Evolutionary conservation across 2,113 vertebrate species (phyloP).

Genomic region (Pelobates fuscus): DNA sequence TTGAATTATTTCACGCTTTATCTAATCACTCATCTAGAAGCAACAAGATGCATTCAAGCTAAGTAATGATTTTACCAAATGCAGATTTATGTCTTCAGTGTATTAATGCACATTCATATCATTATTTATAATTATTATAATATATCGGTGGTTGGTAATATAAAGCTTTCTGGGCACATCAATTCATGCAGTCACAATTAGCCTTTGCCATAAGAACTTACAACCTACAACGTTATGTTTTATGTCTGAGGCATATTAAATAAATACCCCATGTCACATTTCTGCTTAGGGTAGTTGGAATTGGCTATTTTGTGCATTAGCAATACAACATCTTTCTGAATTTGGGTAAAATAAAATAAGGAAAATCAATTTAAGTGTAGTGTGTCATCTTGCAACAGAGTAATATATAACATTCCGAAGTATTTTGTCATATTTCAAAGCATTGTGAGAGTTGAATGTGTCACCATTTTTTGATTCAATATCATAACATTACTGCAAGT

Average conservation of each 20-base stretch:
- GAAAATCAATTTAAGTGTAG: too few relatives aligned
- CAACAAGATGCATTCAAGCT: conserved; percentile 6
- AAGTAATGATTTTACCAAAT: conserved; percentile 5
- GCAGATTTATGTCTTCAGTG: not conserved
- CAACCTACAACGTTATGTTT: not conserved
- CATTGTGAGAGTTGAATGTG: too few relatives aligned
- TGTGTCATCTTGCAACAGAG: too few relatives aligned
- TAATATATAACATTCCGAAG: too few relatives aligned
- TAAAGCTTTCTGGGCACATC: not conserved
- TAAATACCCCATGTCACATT: not conserved
- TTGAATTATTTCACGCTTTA: not conserved
- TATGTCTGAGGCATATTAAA: not conserved
- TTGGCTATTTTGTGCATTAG: not conserved
- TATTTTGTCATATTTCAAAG: too few relatives aligned
- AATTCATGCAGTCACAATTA: not conserved
- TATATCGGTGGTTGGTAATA: not conserved
- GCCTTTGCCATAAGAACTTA: conserved; percentile 2
- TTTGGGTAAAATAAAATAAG: too few relatives aligned
- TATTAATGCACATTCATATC: conserved; percentile 2
- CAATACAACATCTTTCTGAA: too few relatives aligned
- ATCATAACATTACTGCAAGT: too few relatives aligned
- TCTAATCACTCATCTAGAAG: conserved; percentile 2
- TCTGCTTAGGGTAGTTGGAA: not conserved
- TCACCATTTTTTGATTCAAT: too few relatives aligned
- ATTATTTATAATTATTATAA: not conserved